phyloP scores from a whole-genome alignment of 2,888 invertebrate species.

The Acrobasis repandana region DNA sequence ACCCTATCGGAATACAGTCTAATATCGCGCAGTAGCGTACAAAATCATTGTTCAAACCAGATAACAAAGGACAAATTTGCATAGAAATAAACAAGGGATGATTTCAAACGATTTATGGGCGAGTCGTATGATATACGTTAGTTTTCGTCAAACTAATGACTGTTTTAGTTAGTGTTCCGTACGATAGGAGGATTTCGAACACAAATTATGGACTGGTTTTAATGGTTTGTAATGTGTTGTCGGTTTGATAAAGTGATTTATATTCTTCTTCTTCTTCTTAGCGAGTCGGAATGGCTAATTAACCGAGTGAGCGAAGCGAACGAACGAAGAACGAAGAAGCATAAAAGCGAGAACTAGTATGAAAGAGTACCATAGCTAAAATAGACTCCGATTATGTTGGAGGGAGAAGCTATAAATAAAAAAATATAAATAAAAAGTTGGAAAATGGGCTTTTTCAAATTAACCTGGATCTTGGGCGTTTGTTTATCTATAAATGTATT shows the following conservation, averaged over 20 bases:
- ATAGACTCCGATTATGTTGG: too few species aligned
- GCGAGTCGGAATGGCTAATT: too few species aligned
- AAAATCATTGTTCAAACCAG: constrained; percentile 52
- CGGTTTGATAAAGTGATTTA: background rate
- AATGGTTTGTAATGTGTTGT: background rate
- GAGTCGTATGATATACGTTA: constrained; percentile 42
- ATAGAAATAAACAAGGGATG: constrained; percentile 71
- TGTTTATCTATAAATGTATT: too few species aligned
- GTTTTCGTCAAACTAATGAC: constrained; percentile 63
- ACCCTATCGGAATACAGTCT: constrained; percentile 27
- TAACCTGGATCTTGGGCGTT: too few species aligned
- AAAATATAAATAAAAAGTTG: too few species aligned
- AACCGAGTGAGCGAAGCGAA: too few species aligned
- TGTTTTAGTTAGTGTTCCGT: constrained; percentile 29
- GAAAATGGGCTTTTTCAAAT: too few species aligned
- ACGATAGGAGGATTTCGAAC: constrained; percentile 20
- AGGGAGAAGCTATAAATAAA: too few species aligned
- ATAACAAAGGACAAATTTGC: constrained; percentile 70
- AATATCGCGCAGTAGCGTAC: constrained; percentile 30
- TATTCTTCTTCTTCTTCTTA: too few species aligned
- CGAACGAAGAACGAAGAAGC: too few species aligned
- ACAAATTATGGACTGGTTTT: background rate
- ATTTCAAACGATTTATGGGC: constrained; percentile 62
- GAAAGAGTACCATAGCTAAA: too few species aligned
- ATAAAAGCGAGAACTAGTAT: too few species aligned